Evolutionary conservation across 2,113 vertebrate species (phyloP), one percentile per base, ranked within the genome.

Genomic region (Pao palembangensis): DNA sequence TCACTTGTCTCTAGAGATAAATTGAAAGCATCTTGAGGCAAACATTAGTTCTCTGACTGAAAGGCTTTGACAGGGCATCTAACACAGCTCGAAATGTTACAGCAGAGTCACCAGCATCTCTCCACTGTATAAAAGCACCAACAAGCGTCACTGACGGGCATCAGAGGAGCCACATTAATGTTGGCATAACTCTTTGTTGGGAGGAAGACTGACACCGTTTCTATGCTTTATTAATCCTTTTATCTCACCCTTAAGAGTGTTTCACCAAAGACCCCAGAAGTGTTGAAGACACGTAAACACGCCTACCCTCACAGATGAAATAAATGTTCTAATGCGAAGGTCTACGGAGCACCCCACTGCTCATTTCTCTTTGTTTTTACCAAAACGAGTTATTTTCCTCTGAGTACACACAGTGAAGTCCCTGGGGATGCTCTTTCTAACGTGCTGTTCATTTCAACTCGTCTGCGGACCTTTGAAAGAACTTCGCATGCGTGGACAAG

Each of bases 111-210:
- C 34, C 8, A 38, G 8, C 34, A 38, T 52, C 21, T 69, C 28
- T 58, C 16, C 23, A 44, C 48, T 31, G 49, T 54, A 28, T 53
- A 23, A 53, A 18, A n/a, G 21, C 51, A 47, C 52, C 55, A 8
- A 19, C 12, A 19, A 42, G 42, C 17, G 3, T 34, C 25, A 55
- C 20, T 38, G 3, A 55, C 34, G 23, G 31, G 28, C 58, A 42
- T 16, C 51, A 51, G 0, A 58, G 31, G n/a, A 2, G 1, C 48
- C n/a, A 17, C 20, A 4, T 42, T 25, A 50, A 61, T 66, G 49
- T 62, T 43, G 25, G 34, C n/a, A 23, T 14, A 41, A 55, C 18
- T 51, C 44, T 71, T 63, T 55, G 17, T 64, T 50, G 34, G 44
- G 50, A 57, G 28, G n/a, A 60, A 19, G 16, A 51, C 31, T 50